Evolutionary conservation across 2,888 invertebrate species (phyloP).

Genomic region (Tuta absoluta): DNA sequence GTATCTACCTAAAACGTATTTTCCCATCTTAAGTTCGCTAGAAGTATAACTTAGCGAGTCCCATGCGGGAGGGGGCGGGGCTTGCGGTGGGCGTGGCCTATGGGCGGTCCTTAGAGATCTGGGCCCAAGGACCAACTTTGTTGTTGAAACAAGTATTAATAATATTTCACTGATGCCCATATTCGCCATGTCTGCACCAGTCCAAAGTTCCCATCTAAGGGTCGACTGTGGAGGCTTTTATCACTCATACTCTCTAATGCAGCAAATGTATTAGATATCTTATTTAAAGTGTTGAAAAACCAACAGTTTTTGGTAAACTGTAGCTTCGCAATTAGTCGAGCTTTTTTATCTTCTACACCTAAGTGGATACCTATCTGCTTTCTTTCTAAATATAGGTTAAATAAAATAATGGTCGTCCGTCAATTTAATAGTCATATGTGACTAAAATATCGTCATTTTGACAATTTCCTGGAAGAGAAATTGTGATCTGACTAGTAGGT

Average conservation of each 20-base stretch:
- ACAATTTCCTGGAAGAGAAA: too few species aligned
- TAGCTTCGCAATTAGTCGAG: too few species aligned
- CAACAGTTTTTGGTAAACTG: too few species aligned
- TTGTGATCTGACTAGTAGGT: too few species aligned
- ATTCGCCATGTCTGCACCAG: slow-evolving; percentile 4
- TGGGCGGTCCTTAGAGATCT: slow-evolving; percentile 67
- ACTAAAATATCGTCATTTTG: too few species aligned
- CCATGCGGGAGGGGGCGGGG: slow-evolving; percentile 70
- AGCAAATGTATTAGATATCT: too few species aligned
- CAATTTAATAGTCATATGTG: too few species aligned
- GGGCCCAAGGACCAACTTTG: slow-evolving; percentile 62
- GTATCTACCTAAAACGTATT: slow-evolving; percentile 35
- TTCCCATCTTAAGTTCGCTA: slow-evolving; percentile 50
- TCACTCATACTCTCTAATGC: neutral
- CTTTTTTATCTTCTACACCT: too few species aligned
- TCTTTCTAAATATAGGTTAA: too few species aligned
- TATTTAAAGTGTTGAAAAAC: too few species aligned
- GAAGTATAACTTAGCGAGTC: slow-evolving; percentile 58
- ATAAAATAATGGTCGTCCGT: too few species aligned
- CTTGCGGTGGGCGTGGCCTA: slow-evolving; percentile 62
- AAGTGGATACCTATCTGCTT: too few species aligned
- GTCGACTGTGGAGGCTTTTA: neutral
- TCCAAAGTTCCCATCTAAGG: neutral
- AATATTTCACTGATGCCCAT: slow-evolving; percentile 34
- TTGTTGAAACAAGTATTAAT: slow-evolving; percentile 54